A percentile compares a stretch with the other conserved stretches of the same genome.
phyloP scores from a whole-genome alignment of 2,113 vertebrate species.

The Regulus satrapa region DNA sequence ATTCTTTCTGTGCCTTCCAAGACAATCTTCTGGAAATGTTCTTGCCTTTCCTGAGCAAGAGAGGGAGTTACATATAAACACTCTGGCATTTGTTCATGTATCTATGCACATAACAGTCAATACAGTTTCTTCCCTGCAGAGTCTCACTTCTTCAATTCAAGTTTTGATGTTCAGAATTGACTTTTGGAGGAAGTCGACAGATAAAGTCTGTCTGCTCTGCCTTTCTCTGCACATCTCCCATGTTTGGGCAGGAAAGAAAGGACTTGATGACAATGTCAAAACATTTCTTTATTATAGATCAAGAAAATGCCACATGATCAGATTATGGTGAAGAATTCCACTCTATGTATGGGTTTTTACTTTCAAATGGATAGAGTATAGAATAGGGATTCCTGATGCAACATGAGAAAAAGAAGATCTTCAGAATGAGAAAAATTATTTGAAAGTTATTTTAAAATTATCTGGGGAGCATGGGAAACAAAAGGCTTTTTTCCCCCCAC shows the following conservation, averaged over 20 bases:
- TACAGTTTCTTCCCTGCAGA: neutral
- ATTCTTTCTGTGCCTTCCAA: constrained; percentile 77
- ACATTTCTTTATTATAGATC: neutral
- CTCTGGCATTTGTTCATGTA: neutral
- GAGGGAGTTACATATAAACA: constrained; percentile 16
- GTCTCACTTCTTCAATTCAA: neutral
- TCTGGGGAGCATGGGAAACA: neutral
- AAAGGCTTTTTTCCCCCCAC: rapidly evolving
- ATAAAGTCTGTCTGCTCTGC: neutral
- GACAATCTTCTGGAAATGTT: constrained; percentile 77
- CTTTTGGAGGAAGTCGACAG: neutral
- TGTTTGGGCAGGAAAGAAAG: neutral
- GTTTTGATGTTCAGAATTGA: neutral
- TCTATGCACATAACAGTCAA: neutral
- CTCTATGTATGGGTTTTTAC: neutral
- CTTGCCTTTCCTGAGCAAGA: constrained; percentile 76
- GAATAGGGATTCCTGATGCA: neutral
- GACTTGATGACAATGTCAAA: neutral
- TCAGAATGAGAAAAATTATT: neutral
- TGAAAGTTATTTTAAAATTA: no score
- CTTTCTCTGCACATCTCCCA: neutral
- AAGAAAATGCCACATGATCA: neutral
- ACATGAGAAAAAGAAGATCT: neutral
- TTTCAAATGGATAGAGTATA: neutral
- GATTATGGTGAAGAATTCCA: neutral